Evolutionary conservation across 1,140 invertebrate genomes (phyloP), one percentile per base, ranked within the genome.

Genomic region (Ditylenchus dipsaci): DNA sequence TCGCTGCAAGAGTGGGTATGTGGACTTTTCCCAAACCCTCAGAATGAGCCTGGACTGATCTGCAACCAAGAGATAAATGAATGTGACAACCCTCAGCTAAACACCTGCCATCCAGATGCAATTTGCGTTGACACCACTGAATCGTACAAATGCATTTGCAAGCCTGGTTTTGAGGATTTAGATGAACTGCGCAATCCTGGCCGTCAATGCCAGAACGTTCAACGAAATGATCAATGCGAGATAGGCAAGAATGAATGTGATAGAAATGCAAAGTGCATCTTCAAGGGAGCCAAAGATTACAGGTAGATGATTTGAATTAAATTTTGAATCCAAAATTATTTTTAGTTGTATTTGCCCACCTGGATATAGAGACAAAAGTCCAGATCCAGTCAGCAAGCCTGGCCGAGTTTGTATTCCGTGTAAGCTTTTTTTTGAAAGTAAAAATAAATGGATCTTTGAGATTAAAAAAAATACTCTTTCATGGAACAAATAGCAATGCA

Each of bases 1-100:
- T 72, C 61, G 76, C 21, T 85, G 85, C 72, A 82, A 84, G 49
- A 68, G 75, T 56, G 85, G 84, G 19, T 85, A 63, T 73, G 74
- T 82, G 33, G 80, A 82, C 63, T 82, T 77, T 56, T 83, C 80
- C 75, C 79, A 19, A 82, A 83, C 65, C 80, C 81, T 8, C 71
- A 72, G 13, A 68, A 69, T 23, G 65, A 73, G 33, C 68, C 76
- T 9, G 80, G 80, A 30, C 57, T 83, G 56, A 69, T 82, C 1
- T 82, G 80, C 68, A 75, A 75, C 27, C 63, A 76, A 30, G 47
- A 78, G 23, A 71, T 83, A 23, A 77, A 82, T 58, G 80, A 82
- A 63, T 82, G 80, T 64, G 62, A 67, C 15, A 27, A 59, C 29
- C 15, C 33, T 49, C 68, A 77, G 53, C 60, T 82, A 29, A 83